Conservation (phyloP, 2,113 vertebrate genomes). For the Phasianus colchicus region DNA sequence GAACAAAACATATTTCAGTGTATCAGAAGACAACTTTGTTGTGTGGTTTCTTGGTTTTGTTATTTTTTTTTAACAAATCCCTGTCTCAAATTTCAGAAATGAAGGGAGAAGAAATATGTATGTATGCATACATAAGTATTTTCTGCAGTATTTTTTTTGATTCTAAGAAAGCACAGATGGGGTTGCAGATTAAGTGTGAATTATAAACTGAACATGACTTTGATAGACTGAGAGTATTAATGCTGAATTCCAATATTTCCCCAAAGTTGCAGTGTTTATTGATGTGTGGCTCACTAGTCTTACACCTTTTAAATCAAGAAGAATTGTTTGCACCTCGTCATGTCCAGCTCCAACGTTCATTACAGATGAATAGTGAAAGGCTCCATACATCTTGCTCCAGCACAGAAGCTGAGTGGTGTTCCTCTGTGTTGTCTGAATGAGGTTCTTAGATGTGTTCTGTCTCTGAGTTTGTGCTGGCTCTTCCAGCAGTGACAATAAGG, state of each 20-base stretch:
- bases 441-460: neutral
- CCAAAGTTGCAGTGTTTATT: neutral
- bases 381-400: accelerated
- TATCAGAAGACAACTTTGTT: neutral
- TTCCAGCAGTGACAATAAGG: neutral
- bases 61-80: neutral
- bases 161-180: neutral
- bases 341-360: neutral
- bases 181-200: neutral
- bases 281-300: neutral
- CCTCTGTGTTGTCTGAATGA: accelerated
- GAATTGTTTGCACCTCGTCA: neutral
- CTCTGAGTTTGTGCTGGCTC: neutral
- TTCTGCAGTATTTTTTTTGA: neutral
- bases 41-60: no score
- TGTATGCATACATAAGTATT: neutral
- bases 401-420: neutral
- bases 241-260: neutral
- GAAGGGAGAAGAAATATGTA: neutral
- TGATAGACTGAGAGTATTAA: neutral
- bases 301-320: neutral
- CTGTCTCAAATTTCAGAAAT: neutral
- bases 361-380: neutral
- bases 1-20: neutral
- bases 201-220: neutral